Base-by-base conservation (phyloP, 2,888 invertebrate species). In the Automeris io region DNA sequence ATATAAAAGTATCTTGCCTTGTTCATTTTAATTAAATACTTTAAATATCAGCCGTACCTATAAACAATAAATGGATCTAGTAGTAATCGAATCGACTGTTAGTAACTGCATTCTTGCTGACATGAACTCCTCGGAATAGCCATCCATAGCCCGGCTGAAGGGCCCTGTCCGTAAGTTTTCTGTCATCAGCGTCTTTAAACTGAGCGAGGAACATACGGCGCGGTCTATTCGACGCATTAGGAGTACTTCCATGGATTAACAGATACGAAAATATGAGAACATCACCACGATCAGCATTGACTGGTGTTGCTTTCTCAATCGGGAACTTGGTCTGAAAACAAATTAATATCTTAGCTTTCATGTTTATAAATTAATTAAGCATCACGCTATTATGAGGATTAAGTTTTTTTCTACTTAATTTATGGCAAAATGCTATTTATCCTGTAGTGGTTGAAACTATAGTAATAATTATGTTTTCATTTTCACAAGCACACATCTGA, bases 191-290 rank as follows among this genome's bases (percentile, higher is more conserved):
- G 1, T 86, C 74, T 42, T 83, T 80, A 18, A 88, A 51, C 69
- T 90, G 88, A 1, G 85, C 62, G 3, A 90, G 73, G 43, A 89
- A 76, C 90, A 90, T 90, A 5, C 90, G 69, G 1, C 90, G 70
- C 0, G 79, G 61, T 9, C 75, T 57, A 1, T 49, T 47, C 0
- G 88, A 88, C 3, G 58, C 46, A 59, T 90, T 90, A 8, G 82
- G 52, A 5, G 88, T 86, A 33, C 89, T 90, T 25, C 90, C 90
- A 49, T 90, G 90, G 18, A 90, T 63, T 24, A 89, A 66, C 4
- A 90, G 70, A 53, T 90, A 90, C 0, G 89, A 89, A 59, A 90
- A 90, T 12, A 90, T 66, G 1, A 90, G 73, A n/a, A 90, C 64
- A 41, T 90, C 89, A 0, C 89, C 90, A 5, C 82, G 80, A 32